Evolutionary conservation across 1,140 invertebrate species (phyloP), one percentile per base, ranked within the genome.

Genomic region (Bombus picipes): DNA sequence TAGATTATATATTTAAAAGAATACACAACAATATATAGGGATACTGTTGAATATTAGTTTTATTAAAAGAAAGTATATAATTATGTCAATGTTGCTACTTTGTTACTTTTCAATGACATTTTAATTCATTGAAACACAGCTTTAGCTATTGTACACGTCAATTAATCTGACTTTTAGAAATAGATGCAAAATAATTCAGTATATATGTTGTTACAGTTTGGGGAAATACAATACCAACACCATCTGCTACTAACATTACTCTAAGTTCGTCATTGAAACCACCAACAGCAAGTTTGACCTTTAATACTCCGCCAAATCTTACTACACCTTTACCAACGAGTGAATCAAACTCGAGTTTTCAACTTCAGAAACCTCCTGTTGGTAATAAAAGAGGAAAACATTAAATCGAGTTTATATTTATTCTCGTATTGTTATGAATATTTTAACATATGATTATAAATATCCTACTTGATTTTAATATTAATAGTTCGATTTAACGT

Each of bases 351-450:
- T 93, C 94, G 4, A 94, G 92, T 90, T 97, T 97, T 94, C 96
- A 97, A 92, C 95, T 97, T 15, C 97, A 97, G 93, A 97, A 97
- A 91, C 97, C 97, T 68, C 97, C 97, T 4, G 93, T 95, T 70
- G 96, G 96, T 65, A 96, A 96, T 91, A 98, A 98, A 95, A 94
- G 97, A 89, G 96, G 96, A 65, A 97, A 97, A 92, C 96, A 97
- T 94, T 97, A 90, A 95, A 87, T 28, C 59, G 6, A 39, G n/a
- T 53, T 43, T 65, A 41, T 57, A 62, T 72, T 79, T 43, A 77
- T 59, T 71, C 13, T 34, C 13, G 68, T 78, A 25, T 41, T 18
- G 22, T 83, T 83, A 86, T n/a, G 28, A n/a, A 62, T 3, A 12
- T 62, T 62, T 62, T 22, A 74, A 53, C 47, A 53, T 53, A 53